Base-by-base conservation (phyloP, 2,888 invertebrate genomes). In the Tinea semifulvella region DNA sequence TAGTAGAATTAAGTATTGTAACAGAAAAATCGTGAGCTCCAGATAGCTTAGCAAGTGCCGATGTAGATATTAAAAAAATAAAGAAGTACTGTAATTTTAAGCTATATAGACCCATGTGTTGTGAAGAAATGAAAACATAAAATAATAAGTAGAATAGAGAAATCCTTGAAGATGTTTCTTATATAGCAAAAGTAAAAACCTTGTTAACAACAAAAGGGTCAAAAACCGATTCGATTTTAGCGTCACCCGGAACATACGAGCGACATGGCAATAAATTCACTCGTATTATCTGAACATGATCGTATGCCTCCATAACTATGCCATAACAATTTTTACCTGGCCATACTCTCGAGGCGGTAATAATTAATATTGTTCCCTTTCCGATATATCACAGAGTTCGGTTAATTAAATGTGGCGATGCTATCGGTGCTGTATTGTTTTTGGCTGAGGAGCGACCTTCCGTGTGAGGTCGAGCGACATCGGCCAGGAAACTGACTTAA, bases 351-450 rank as follows among this genome's bases (percentile, higher is more conserved):
- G 27, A 44, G 36, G 36, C 45, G 39, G 16, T 39, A 28, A 46
- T 45, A 44, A 67, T 68, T 66, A 66, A 63, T 63, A 61, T 57
- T 51, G 55, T 56, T 55, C 51, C 56, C 58, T 57, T 60, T 61
- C 59, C 62, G 61, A 67, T 68, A 65, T 62, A 63, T 69, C 65
- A 64, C 53, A 48, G 47, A 48, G 39, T 14, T 43, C 47, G 51
- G 56, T 60, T 65, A 63, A 65, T 66, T 65, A 65, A 63, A 58
- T 56, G 56, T 53, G 51, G 49, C 55, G 63, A 65, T 65, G 63
- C 57, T 62, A 65, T 65, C 61, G 59, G 56, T 42, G 27, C 38
- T 51, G 54, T 52, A 50, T 48, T 51, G 49, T 52, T 45, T 47
- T 47, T 31, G 47, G 40, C 17, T 52, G 49, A 48, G 46, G 60